These are phyloP conservation scores for Bombus waltoni DNA, from an alignment of 1,140 invertebrate genomes.

Conservation along the genomic window DNA sequence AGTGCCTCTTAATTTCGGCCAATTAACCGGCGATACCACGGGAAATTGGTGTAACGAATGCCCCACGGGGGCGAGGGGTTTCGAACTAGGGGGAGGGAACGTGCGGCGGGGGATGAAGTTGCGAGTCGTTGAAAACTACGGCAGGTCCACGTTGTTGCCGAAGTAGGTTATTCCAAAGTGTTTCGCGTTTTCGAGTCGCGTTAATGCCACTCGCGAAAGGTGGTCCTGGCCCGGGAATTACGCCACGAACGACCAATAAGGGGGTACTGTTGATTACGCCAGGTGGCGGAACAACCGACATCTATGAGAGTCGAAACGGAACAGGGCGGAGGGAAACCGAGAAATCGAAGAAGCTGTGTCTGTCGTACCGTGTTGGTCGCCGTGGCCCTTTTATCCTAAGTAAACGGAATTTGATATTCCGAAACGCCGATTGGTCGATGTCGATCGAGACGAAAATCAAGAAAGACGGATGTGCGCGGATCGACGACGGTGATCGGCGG, in stretches of 20 bases:
- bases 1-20: constrained; percentile 35
- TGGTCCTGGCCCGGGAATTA: neutral
- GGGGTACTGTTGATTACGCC: constrained; percentile 18
- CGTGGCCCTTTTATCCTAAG: constrained; percentile 28
- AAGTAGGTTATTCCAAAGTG: constrained; percentile 33
- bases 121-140: constrained; percentile 17
- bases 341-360: neutral
- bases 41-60: constrained; percentile 44
- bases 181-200: constrained; percentile 34
- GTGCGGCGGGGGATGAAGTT: neutral
- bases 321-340: neutral
- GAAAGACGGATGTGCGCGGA: too few species aligned
- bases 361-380: too few species aligned
- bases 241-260: constrained; percentile 21
- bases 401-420: constrained; percentile 38
- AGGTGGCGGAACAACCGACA: neutral
- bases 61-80: too few species aligned
- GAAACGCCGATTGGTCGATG: constrained; percentile 25
- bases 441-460: neutral
- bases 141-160: constrained; percentile 10
- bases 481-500: neutral
- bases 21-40: constrained; percentile 24
- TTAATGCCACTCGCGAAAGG: constrained; percentile 31
- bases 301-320: neutral
- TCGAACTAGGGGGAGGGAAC: too few species aligned